Evolutionary conservation across 2,797 vertebrate genomes (phyloP).

Genomic region (Chelidonichthys spinosus): DNA sequence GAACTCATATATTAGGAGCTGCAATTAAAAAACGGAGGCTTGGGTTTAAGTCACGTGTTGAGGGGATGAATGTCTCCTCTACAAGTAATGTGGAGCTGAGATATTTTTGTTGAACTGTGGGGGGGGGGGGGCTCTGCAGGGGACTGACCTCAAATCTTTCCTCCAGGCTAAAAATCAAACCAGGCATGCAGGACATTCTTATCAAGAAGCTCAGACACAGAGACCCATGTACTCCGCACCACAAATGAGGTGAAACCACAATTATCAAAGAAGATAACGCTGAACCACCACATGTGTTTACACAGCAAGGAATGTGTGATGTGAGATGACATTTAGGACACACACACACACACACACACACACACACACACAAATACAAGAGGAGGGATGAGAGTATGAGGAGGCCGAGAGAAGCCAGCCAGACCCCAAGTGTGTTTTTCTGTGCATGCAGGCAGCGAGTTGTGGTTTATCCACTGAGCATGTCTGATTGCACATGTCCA

Average conservation of each 20-base stretch:
- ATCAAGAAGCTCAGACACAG: conserved; percentile 5
- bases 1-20: background rate
- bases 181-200: conserved; percentile 14
- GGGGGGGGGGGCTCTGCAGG: conserved; percentile 33
- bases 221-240: background rate
- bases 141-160: conserved; percentile 56
- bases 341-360: conserved; percentile 8
- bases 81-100: background rate
- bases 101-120: conserved; percentile 46
- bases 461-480: conserved; percentile 47
- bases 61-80: conserved; percentile 25
- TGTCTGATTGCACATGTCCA: conserved; percentile 54
- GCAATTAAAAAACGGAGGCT: conserved; percentile 1
- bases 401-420: conserved; percentile 12
- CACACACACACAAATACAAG: conserved; percentile 9
- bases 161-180: conserved; percentile 37
- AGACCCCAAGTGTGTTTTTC: conserved; percentile 3
- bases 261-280: conserved; percentile 8
- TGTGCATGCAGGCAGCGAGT: conserved; percentile 27
- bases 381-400: conserved; percentile 8
- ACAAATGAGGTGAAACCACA: conserved; percentile 8
- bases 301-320: conserved; percentile 22
- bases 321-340: conserved; percentile 48
- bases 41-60: conserved; percentile 19
- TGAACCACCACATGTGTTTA: conserved; percentile 10